Conservation (phyloP, 2,888 invertebrate species). For the Gastrophysa polygoni region DNA sequence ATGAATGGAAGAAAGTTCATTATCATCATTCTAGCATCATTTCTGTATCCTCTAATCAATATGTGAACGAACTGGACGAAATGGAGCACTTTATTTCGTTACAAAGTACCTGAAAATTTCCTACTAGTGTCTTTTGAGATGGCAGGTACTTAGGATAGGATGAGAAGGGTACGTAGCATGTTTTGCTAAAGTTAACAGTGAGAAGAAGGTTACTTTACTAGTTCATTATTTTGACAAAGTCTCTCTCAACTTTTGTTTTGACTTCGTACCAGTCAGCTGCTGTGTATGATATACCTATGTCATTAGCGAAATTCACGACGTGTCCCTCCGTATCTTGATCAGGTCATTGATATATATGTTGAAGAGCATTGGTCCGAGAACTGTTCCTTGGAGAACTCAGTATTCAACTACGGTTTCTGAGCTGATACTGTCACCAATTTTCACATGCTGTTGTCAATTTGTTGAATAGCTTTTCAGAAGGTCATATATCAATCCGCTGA, state of each 20-base stretch:
- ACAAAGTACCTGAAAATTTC: too few relatives aligned
- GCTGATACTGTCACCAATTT: constrained; percentile 5
- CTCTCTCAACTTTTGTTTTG: constrained; percentile 4
- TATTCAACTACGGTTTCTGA: neutral
- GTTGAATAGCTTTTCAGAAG: neutral
- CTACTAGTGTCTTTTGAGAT: too few relatives aligned
- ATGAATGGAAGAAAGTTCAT: too few relatives aligned
- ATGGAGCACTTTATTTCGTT: too few relatives aligned
- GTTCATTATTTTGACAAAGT: too few relatives aligned
- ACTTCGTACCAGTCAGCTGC: neutral
- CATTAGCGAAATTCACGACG: constrained; percentile 2
- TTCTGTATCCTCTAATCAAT: too few relatives aligned
- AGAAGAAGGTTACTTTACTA: too few relatives aligned
- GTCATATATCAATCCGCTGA: neutral
- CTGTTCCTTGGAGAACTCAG: neutral
- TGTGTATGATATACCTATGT: neutral
- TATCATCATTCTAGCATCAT: too few relatives aligned
- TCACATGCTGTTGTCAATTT: constrained; percentile 1
- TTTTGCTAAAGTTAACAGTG: too few relatives aligned
- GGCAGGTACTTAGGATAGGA: too few relatives aligned
- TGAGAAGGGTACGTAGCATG: too few relatives aligned
- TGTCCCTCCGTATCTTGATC: neutral
- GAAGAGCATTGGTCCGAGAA: constrained; percentile 3
- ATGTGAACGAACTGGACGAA: too few relatives aligned
- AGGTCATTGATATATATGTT: constrained; percentile 5